Conservation (phyloP, 2,113 vertebrate genomes). For the Leptodactylus fuscus region DNA sequence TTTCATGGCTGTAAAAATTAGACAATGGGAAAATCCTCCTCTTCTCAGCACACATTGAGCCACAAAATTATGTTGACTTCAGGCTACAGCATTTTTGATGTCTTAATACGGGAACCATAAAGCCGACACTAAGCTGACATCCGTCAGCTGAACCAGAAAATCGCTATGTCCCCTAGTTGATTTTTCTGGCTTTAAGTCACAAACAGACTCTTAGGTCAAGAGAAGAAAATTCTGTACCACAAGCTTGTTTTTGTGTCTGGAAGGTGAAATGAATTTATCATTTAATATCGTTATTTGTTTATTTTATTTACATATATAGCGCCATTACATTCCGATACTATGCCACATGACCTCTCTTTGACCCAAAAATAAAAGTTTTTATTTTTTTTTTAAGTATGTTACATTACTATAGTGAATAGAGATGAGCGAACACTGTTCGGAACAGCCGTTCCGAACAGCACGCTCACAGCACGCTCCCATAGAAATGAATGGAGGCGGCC, state of each 20-base stretch:
- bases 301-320: too few relatives aligned
- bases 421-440: too few relatives aligned
- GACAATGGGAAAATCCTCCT: conserved; percentile 2
- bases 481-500: too few relatives aligned
- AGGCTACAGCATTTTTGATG: conserved; percentile 44
- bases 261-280: not conserved
- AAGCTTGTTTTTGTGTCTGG: not conserved
- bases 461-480: too few relatives aligned
- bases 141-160: conserved; percentile 45
- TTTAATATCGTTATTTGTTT: not conserved
- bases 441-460: too few relatives aligned
- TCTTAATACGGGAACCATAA: conserved; percentile 44
- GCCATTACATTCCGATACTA: too few relatives aligned
- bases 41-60: conserved; percentile 26
- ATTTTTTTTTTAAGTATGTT: not conserved
- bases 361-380: not conserved
- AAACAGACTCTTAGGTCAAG: conserved; percentile 37
- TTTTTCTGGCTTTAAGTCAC: conserved; percentile 34
- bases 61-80: conserved; percentile 53
- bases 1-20: conserved; percentile 33
- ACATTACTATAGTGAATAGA: not conserved
- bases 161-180: conserved; percentile 40
- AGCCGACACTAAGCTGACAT: conserved; percentile 54
- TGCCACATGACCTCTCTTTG: not conserved
- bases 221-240: conserved; percentile 8